Evolutionary conservation across 2,888 invertebrate species (phyloP), one percentile per base, ranked within the genome.

Genomic region (Lymantria monacha): DNA sequence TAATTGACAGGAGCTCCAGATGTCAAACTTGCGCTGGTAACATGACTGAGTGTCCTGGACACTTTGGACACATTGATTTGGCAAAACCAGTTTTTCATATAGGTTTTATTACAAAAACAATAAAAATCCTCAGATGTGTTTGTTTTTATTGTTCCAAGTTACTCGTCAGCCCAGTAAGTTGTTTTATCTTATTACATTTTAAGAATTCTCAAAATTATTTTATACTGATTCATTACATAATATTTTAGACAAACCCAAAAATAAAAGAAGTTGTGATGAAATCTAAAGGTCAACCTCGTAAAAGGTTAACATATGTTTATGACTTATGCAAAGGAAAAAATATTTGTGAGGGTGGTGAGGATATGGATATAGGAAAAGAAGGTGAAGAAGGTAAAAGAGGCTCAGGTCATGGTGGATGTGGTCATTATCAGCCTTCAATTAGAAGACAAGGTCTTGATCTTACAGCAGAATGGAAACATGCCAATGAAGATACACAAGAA

Each of bases 81-180:
- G 96, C 99, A 0, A 99, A 99, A 83, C 99, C 99, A 14, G 99
- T 99, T 0, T 99, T 97, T 86, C 99, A 99, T 82, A 96, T 99
- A 78, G 99, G 99, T 37, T 99, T 99, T 76, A 93, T 99, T 47
- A 97, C 98, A 36, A 99, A 99, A 91, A 97, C 97, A 0, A 97
- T 99, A 61, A 99, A 99, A 90, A 94, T 98, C 55, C 89, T 99
- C n/a, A 93, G 99, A 86, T 99, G 99, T 87, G 99, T 99, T 15
- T 99, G 99, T 83, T 99, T 99, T 85, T 99, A 98, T 83, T 99
- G 99, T 85, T 99, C 99, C 43, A 99, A 98, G 83, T 92, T 99
- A 71, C 93, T 99, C 61, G 97, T 99, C 53, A 98, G 97, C 73
- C 97, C 98, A 40, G 96, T 97, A 92, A 96, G 96, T 94, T 55